Base-by-base conservation (phyloP, 2,113 vertebrate species). In the Anhinga anhinga region DNA sequence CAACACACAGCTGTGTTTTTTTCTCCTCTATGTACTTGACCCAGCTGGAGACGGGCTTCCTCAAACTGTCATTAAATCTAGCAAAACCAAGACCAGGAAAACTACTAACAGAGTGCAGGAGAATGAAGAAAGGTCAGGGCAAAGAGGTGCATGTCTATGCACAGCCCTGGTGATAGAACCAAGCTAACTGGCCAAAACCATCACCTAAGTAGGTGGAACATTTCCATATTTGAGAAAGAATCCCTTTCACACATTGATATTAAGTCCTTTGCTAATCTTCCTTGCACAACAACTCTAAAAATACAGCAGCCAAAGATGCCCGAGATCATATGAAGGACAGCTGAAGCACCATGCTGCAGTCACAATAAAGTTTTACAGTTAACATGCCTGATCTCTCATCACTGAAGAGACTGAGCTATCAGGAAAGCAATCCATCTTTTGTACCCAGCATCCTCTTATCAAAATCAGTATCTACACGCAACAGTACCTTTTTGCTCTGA, bases 211-310 rank as follows among this genome's bases (percentile, higher is more conserved):
- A 73, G 59, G 86, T 34, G 32, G n/a, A 67, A 52, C 52, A 16
- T 22, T 82, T 63, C 86, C 91, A 50, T 73, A 63, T 59, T 86
- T 84, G 89, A 95, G 63, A 83, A 95, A 79, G 63, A 85, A 71
- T 81, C 91, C 79, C 65, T 83, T 61, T 67, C 13, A 5, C 81
- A 88, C 70, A 20, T 30, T 2, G 25, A 65, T 47, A 69, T 42
- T 91, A 96, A 97, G 82, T 87, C 76, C 90, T 93, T 81, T 77
- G 82, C 88, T 97, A 92, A 95, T 96, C 95, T 78, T 86, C 83
- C 93, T 93, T 90, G 82, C 71, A 66, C 79, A 92, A 88, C 85
- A 40, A 47, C 76, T 92, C 96, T 95, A 96, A 95, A 97, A 95
- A 95, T 95, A 95, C 79, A 88, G 89, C 76, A 52, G 89, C 44